Evolutionary conservation across 2,888 invertebrate species (phyloP), one percentile per base, ranked within the genome.

Genomic region (Philereme vetulata): DNA sequence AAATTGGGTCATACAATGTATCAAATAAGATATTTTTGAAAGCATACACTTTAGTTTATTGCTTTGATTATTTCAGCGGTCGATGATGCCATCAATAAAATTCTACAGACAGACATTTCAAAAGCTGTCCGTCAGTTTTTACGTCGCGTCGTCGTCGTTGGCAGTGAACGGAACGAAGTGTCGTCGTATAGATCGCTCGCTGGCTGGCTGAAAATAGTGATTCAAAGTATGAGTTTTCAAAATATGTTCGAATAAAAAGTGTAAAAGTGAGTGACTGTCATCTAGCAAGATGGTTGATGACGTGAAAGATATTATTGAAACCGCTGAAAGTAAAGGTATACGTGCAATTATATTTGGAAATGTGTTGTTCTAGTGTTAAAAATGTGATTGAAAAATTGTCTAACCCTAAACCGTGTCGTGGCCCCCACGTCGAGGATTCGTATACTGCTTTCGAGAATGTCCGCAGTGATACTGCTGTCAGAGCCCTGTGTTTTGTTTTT

Each of bases 271-370:
- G 88, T 89, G 88, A 87, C 86, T 90, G 90, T 91, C 90, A 90
- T 87, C 86, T 80, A 86, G 90, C 92, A 92, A 92, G 85, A 92
- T 92, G 92, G 92, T 90, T 88, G 92, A 91, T 90, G 92, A 92
- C 88, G 91, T 89, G 90, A 88, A 84, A 87, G 86, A 91, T 86
- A 84, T 88, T 85, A 83, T 82, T 79, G 92, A 90, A 90, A 89
- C 88, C 86, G 90, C 90, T 86, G 92, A 92, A 87, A 89, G 86
- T 82, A 90, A 89, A 91, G 92, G 92, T 92, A 92, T 83, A 82
- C 79, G 88, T 88, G 88, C 78, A 86, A 86, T 88, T 85, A 80
- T 82, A 83, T 81, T 85, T 82, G 65, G 80, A 72, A 87, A 85
- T 78, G 89, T 89, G 87, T 76, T 76, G 86, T 87, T 89, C 79